phyloP scores from a whole-genome alignment of 2,888 invertebrate genomes.

The Acrobasis suavella region DNA sequence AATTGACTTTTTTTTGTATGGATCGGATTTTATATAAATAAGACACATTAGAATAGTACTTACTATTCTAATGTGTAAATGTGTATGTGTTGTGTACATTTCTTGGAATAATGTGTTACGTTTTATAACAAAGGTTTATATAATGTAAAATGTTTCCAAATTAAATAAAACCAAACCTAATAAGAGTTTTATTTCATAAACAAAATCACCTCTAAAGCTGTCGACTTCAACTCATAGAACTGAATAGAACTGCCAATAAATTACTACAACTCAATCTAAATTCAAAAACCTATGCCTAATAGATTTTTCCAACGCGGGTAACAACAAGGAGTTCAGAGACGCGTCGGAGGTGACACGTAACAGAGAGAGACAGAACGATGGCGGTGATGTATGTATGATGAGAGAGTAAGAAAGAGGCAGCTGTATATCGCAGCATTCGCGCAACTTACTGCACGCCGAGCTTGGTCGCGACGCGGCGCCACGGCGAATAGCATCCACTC shows the following conservation, averaged over 20 bases:
- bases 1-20: too few species aligned
- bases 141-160: too few species aligned
- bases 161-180: too few species aligned
- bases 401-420: conserved; percentile 64
- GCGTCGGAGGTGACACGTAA: conserved; percentile 40
- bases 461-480: conserved; percentile 96
- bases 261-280: conserved; percentile 10
- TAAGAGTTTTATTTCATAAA: conserved; percentile 23
- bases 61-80: too few species aligned
- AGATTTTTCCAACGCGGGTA: conserved; percentile 33
- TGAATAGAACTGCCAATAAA: conserved; percentile 18
- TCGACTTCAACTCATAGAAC: conserved; percentile 8
- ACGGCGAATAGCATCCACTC: conserved; percentile 92
- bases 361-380: conserved; percentile 57
- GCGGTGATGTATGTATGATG: conserved; percentile 57
- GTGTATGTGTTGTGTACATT: too few species aligned
- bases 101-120: too few species aligned
- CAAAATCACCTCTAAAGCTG: conserved; percentile 19
- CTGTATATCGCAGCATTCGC: conserved; percentile 58
- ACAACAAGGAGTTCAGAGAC: conserved; percentile 45
- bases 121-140: too few species aligned
- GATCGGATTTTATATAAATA: too few species aligned
- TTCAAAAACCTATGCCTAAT: conserved; percentile 29
- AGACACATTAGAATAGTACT: too few species aligned
- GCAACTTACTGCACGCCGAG: conserved; percentile 96